Conservation (phyloP, 2,113 vertebrate species). For the Poeciliopsis turrubarensis region DNA sequence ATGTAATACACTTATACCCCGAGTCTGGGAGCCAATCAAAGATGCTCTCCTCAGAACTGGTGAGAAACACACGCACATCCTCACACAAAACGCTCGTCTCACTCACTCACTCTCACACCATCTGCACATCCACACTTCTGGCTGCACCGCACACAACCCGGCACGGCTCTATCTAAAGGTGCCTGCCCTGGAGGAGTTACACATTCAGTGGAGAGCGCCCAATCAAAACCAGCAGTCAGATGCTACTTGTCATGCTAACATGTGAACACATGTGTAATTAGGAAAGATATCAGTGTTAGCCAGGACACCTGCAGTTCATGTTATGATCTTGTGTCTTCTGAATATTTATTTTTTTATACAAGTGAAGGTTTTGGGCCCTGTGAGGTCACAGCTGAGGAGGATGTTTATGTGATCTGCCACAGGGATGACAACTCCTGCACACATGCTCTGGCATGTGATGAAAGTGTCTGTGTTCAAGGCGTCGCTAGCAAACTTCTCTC, state of each 20-base stretch:
- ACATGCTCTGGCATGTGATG: conserved; percentile 62
- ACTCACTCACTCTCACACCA: conserved; percentile 38
- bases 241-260: conserved; percentile 24
- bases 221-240: conserved; percentile 8
- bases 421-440: conserved; percentile 47
- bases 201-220: conserved; percentile 55
- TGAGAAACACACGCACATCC: conserved; percentile 60
- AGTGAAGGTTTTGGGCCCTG: conserved; percentile 31
- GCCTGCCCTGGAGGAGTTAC: conserved; percentile 61
- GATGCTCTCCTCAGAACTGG: conserved; percentile 69
- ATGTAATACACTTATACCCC: conserved; percentile 81
- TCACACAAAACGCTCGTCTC: conserved; percentile 47
- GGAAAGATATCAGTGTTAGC: conserved; percentile 22
- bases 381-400: conserved; percentile 15
- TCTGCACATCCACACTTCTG: conserved; percentile 60
- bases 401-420: conserved; percentile 12
- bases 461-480: conserved; percentile 34
- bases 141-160: conserved; percentile 65
- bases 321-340: background rate
- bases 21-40: conserved; percentile 80
- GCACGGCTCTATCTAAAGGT: conserved; percentile 62
- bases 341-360: background rate
- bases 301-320: conserved; percentile 2
- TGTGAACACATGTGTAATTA: conserved; percentile 37
- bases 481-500: conserved; percentile 24